Base-by-base conservation (phyloP, 2,888 invertebrate genomes). In the Deilephila elpenor region DNA sequence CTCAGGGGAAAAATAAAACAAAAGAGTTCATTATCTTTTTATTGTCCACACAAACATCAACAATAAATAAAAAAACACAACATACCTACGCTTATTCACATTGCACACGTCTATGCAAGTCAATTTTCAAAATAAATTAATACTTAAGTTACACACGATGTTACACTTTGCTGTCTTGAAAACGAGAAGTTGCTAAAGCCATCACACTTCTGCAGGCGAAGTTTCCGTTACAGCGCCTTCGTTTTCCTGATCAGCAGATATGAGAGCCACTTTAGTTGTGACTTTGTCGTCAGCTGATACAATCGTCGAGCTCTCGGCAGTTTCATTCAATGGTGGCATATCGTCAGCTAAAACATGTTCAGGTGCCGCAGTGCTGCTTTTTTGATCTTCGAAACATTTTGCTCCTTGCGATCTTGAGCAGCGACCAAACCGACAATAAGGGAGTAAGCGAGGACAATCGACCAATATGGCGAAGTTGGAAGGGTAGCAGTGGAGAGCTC, bases 401-500 rank as follows among this genome's bases (percentile, higher is more conserved):
- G 79, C 81, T 0, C 79, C 79, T 76, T 82, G 83, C 34, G 75
- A 76, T 29, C 80, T 77, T 4, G 87, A 86, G 74, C 87, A 88
- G n/a, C 83, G 83, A 14, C 87, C 88, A 51, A 84, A 84, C 51
- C 83, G 79, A 74, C 88, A 88, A 75, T 78, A 83, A 5, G 86
- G 84, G 34, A 86, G 83, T 3, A 82, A 74, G 0, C 84, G 86
- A 17, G 82, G 81, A 73, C 88, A 88, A 67, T 88, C 80, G 0
- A 87, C 86, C 29, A 84, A 71, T 6, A 88, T 80, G 14, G 84
- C 88, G 29, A 83, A 82, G 71, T 84, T 86, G 8, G 77, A 83
- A 1, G 81, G 78, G 75, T 83, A 87, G 76, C 88, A 88, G 75
- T 86, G 88, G 0, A 88, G 79, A 0, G 88, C 84, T 71, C 80